Base-by-base conservation (phyloP, 2,113 vertebrate species). In the Rhizomys pruinosus region DNA sequence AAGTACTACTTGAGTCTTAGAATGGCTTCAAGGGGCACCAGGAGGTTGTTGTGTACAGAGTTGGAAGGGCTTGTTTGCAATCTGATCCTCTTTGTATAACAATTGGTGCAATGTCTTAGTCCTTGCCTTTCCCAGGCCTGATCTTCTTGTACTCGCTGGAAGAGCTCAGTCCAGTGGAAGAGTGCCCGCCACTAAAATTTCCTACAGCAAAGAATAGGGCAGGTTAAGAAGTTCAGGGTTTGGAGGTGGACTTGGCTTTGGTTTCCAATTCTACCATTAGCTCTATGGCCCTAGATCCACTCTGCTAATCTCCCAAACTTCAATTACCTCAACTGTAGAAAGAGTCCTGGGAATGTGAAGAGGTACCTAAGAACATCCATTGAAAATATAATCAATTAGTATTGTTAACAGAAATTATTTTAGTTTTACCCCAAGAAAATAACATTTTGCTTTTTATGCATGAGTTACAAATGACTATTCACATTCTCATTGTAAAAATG, bases 361-460 rank as follows among this genome's bases (percentile, higher is more conserved):
- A 84, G 57, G 39, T 64, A 71, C 16, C 44, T 74, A 11, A 79
- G 11, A n/a, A 16, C 7, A 22, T 20, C 39, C 25, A 27, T 61
- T n/a, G 32, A 82, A 52, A 79, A 90, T 44, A 11, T 22, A 42
- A 64, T 17, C 22, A 20, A 15, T 63, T 55, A 32, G 20, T 81
- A 64, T 86, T 76, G n/a, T 74, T 47, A 91, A 78, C 64, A 89
- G 81, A 80, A 94, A 86, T 72, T 10, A 68, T 68, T 71, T 95
- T 76, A 29, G 52, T 82, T 71, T 93, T 90, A 76, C n/a, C 81
- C 94, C 39, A 93, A 84, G 81, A 78, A 82, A 87, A 78, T 73
- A 85, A 74, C 29, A 63, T 72, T 81, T 82, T 81, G 13, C 47
- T 71, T 89, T 57, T 74, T 44, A 76, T n/a, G 47, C 19, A 25